Base-by-base conservation (phyloP, 2,797 vertebrate species). In the Pantherophis vulpinus region DNA sequence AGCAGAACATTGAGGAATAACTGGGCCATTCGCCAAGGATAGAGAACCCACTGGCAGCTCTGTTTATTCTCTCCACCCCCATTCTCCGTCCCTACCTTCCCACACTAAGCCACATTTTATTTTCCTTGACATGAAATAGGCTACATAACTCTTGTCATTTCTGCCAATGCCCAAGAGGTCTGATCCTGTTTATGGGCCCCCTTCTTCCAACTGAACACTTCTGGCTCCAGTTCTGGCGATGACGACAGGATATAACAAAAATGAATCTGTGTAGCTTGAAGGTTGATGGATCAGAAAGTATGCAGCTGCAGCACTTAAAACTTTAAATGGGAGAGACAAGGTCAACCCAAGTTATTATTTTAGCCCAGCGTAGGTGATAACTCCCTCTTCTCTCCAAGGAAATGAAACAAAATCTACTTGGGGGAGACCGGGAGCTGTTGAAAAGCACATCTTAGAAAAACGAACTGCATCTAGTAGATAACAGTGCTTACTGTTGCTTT, bases 91-190 rank as follows among this genome's bases (percentile, higher is more conserved):
- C 2, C 25, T 91, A 95, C 93, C 93, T 95, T 97, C 93, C 94
- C 55, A 94, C 91, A 91, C 88, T 96, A 97, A 97, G 91, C 92
- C 95, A 91, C 94, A 91, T 96, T 97, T 96, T 96, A 92, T 97
- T 97, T 97, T 96, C 93, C 90, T 95, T 97, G 94, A 93, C 94
- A 96, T 95, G 95, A 97, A 97, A 96, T 95, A 97, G 89, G 83
- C 97, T 70, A 87, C 89, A 95, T 95, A 96, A 97, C 96, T 0
- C 1, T 94, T 93, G 94, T 79, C 0, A 95, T 95, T 96, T 95
- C 93, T 97, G 96, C 95, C 96, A 92, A 96, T 96, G 70, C 92
- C 95, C 66, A 93, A 93, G 91, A 95, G 88, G 90, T 29, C 90
- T 95, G 10, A 25, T 97, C 95, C 94, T 96, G 93, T 93, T 96